Base-by-base conservation (phyloP, 2,888 invertebrate genomes). In the Polyommatus icarus region DNA sequence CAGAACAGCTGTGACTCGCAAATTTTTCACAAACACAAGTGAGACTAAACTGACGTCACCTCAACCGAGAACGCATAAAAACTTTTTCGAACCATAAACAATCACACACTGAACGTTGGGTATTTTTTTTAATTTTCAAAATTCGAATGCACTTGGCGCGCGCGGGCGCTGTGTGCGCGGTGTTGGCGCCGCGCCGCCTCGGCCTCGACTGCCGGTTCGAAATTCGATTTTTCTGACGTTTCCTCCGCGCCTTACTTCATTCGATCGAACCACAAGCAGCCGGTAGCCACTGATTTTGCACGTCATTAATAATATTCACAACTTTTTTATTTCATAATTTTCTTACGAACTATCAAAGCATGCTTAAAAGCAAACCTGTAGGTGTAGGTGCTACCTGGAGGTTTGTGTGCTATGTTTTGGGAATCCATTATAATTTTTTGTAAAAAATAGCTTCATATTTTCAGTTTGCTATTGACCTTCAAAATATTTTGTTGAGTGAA, bases 171-270 rank as follows among this genome's bases (percentile, higher is more conserved):
- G 83, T 84, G 84, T 87, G 90, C 90, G 90, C 91, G 88, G 82
- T 91, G 89, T 87, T 87, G 83, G 90, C 93, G 91, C 91, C 91
- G 87, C 93, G 93, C 92, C 93, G 92, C 91, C 92, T 90, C 87
- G 87, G 85, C 88, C 88, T 87, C 92, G 91, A 93, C 94, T 94
- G 94, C 89, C 92, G 92, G 87, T 91, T 91, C 92, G 90, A 92
- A 93, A 92, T 93, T 93, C 93, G 93, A 93, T 94, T 93, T 93
- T 93, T 91, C 92, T 92, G 92, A 92, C 93, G 91, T 93, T 92
- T 93, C 92, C 93, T 92, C 93, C 93, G 92, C 93, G 91, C 93
- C 93, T 93, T 90, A 88, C 89, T 82, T 79, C 72, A 57, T 59
- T 87, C 93, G 93, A 94, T 93, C 93, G 93, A 93, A 94, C 88